A percentile compares a stretch with the other conserved stretches of the same genome.
phyloP scores from a whole-genome alignment of 2,888 invertebrate species.

The Autographa gamma region DNA sequence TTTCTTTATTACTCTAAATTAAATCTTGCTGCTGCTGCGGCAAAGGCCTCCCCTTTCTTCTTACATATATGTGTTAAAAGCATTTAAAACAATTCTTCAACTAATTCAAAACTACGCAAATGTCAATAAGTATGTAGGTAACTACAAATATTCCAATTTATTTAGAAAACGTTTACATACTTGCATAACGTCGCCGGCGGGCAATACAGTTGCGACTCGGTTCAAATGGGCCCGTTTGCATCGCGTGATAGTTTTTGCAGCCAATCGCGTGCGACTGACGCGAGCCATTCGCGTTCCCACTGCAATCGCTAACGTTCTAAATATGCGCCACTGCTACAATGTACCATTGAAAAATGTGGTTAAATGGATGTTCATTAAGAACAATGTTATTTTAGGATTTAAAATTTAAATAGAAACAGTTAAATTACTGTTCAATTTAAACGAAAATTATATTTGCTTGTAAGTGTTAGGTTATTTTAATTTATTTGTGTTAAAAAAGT shows the following conservation, averaged over 20 bases:
- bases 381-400: neutral
- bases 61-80: too few relatives aligned
- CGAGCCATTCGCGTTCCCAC: slow-evolving; percentile 18
- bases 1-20: too few relatives aligned
- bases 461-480: too few relatives aligned
- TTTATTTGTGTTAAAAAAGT: too few relatives aligned
- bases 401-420: neutral
- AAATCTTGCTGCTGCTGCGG: too few relatives aligned
- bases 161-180: neutral
- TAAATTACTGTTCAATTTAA: neutral
- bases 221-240: slow-evolving; percentile 23
- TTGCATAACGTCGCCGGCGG: neutral
- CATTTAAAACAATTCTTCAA: too few relatives aligned
- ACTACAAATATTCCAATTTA: neutral
- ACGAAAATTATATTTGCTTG: neutral
- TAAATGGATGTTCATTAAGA: slow-evolving; percentile 18
- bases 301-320: slow-evolving; percentile 38
- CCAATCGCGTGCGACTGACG: slow-evolving; percentile 50
- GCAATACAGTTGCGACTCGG: neutral
- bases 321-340: slow-evolving; percentile 20
- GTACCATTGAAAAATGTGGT: slow-evolving; percentile 23
- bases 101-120: too few relatives aligned
- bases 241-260: slow-evolving; percentile 49
- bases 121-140: too few relatives aligned
- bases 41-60: too few relatives aligned